Percentiles rank a stretch among this genome's conserved stretches.
Conservation (phyloP, 2,797 vertebrate genomes). For the Scarus forsteni region DNA sequence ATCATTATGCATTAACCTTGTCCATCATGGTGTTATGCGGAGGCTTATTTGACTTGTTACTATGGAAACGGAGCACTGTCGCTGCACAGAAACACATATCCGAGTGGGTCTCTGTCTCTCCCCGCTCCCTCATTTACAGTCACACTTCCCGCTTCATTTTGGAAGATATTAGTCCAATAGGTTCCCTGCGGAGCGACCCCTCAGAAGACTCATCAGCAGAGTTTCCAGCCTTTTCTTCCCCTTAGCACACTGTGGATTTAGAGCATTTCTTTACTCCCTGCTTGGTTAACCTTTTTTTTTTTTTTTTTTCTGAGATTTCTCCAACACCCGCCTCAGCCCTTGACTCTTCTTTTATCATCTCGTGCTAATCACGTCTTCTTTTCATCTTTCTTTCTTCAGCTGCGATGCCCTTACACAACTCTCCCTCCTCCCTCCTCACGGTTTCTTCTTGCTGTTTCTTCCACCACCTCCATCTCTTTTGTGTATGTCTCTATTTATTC, state of each 20-base stretch:
- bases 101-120: constrained; percentile 62
- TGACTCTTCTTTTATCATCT: constrained; percentile 49
- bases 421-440: constrained; percentile 49
- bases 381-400: constrained; percentile 63
- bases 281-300: not conserved
- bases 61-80: constrained; percentile 85
- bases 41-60: constrained; percentile 86
- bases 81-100: constrained; percentile 71
- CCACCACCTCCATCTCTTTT: constrained; percentile 81
- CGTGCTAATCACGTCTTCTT: constrained; percentile 67
- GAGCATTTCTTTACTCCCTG: constrained; percentile 17
- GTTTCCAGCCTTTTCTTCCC: constrained; percentile 18
- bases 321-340: constrained; percentile 53
- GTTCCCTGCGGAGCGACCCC: constrained; percentile 27
- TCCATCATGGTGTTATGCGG: constrained; percentile 70
- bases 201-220: constrained; percentile 34
- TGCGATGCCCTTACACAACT: constrained; percentile 46
- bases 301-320: constrained; percentile 32
- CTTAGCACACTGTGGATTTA: constrained; percentile 17
- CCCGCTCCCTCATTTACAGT: constrained; percentile 45
- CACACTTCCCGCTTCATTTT: constrained; percentile 58
- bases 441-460: constrained; percentile 76
- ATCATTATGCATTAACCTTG: constrained; percentile 57
- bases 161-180: constrained; percentile 26
- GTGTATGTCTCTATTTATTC: constrained; percentile 82